These are phyloP conservation scores for Bombus waltoni DNA, from an alignment of 1,140 invertebrate species.

Conservation along the genomic window DNA sequence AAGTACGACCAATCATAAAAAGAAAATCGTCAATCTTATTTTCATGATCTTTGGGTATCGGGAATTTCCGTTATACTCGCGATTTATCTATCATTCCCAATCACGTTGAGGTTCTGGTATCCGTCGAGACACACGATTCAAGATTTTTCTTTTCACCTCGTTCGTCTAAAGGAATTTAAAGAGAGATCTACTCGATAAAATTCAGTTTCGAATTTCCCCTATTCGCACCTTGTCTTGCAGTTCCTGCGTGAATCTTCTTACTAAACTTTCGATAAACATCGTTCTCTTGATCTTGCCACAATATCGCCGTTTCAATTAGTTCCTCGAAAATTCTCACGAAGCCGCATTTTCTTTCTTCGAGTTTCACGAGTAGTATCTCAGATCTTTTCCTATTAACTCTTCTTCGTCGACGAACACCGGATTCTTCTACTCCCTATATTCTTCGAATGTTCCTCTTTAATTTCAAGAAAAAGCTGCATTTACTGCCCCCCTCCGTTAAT, in stretches of 20 bases:
- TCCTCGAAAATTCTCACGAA: background rate
- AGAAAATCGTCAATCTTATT: background rate
- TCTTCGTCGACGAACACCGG: conserved; percentile 24
- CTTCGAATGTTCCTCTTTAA: conserved; percentile 12
- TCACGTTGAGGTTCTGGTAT: background rate
- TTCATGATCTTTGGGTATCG: background rate
- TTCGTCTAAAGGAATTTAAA: background rate
- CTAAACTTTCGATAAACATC: background rate
- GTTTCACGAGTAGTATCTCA: too few species aligned
- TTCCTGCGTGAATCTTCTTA: background rate
- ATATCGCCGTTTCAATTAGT: background rate
- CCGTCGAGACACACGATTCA: background rate
- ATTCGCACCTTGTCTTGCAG: background rate
- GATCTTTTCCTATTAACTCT: background rate
- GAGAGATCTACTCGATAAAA: conserved; percentile 8
- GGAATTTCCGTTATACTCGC: background rate
- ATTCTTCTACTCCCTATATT: conserved; percentile 7
- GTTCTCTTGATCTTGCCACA: background rate
- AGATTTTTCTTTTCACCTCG: background rate
- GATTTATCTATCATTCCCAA: background rate
- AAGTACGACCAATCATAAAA: conserved; percentile 54
- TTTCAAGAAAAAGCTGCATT: conserved; percentile 25
- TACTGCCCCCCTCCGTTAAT: conserved; percentile 60
- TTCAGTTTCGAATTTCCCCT: background rate
- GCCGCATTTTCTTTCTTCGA: background rate